phyloP scores from a whole-genome alignment of 2,888 invertebrate genomes.

The Elegia similella region DNA sequence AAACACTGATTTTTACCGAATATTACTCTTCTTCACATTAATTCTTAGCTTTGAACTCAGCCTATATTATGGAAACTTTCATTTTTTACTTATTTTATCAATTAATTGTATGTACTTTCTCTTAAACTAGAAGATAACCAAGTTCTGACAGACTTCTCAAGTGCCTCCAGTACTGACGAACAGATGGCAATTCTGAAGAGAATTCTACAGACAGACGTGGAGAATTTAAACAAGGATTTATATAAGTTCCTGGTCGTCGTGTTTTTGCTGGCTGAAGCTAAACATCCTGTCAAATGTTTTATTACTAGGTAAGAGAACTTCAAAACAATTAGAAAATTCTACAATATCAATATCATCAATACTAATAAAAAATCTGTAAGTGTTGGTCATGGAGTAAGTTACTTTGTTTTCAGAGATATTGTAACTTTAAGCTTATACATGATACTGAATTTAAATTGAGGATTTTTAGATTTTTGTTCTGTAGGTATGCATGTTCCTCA shows the following conservation, averaged over 20 bases:
- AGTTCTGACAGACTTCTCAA: constrained; percentile 32
- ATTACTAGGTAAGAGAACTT: constrained; percentile 48
- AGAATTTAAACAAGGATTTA: constrained; percentile 25
- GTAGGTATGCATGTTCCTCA: no score
- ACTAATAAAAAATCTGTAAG: no score
- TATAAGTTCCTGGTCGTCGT: constrained; percentile 49
- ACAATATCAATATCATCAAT: no score
- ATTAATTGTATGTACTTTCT: neutral
- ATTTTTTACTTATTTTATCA: neutral
- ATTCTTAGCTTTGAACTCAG: no score
- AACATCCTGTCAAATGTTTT: constrained; percentile 69
- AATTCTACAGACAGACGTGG: constrained; percentile 33
- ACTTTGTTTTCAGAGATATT: no score
- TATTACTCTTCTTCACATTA: no score
- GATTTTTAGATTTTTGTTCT: no score
- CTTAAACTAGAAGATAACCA: neutral
- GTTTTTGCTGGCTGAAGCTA: constrained; percentile 56
- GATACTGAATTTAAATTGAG: no score
- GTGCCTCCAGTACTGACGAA: constrained; percentile 45
- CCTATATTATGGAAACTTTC: no score
- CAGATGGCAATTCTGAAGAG: constrained; percentile 52
- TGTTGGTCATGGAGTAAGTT: no score
- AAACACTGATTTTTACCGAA: constrained; percentile 15
- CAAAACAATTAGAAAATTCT: no score
- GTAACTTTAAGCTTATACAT: no score